Conservation (phyloP, 2,888 invertebrate species). For the Drosophila meridionalis region DNA sequence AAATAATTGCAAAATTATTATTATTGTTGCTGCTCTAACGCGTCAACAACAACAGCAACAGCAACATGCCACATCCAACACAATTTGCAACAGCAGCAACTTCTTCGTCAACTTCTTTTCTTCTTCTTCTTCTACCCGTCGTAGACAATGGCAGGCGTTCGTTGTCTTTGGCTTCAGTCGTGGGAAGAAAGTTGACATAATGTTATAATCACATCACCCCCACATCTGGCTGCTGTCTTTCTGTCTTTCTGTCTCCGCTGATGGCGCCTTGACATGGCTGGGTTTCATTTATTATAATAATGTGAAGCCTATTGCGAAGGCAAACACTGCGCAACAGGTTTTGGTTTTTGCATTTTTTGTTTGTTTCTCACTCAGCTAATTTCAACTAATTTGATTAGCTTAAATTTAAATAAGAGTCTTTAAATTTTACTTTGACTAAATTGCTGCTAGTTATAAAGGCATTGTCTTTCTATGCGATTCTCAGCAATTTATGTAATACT, state of each 20-base stretch:
- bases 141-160: constrained; percentile 49
- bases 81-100: constrained; percentile 44
- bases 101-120: background rate
- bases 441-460: background rate
- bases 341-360: background rate
- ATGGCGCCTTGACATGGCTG: constrained; percentile 68
- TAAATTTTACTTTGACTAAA: background rate
- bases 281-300: constrained; percentile 63
- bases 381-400: background rate
- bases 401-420: background rate
- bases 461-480: constrained; percentile 1
- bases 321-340: constrained; percentile 52
- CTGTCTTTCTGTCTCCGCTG: constrained; percentile 25
- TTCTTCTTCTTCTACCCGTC: constrained; percentile 15
- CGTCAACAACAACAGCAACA: constrained; percentile 38
- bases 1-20: constrained; percentile 74
- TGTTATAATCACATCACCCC: constrained; percentile 68
- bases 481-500: background rate
- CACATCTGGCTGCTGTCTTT: constrained; percentile 50
- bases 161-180: constrained; percentile 45
- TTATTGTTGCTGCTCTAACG: constrained; percentile 59
- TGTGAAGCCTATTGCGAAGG: constrained; percentile 59
- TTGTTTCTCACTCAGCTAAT: background rate
- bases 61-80: constrained; percentile 49
- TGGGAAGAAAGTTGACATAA: constrained; percentile 81